Conservation (phyloP, 2,113 vertebrate species). For the Scopus umbretta region DNA sequence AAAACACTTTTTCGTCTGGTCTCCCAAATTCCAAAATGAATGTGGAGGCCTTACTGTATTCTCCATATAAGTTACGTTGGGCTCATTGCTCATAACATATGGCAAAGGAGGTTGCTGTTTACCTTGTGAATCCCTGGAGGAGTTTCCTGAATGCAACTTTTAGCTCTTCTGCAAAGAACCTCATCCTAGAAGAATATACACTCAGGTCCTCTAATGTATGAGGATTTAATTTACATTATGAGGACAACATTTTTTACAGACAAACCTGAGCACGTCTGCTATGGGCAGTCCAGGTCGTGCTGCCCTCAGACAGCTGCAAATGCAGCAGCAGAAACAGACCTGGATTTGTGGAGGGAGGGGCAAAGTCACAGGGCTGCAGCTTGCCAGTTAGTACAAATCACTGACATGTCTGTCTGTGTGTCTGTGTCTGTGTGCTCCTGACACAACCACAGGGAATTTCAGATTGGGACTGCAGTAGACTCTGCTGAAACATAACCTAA, state of each 20-base stretch:
- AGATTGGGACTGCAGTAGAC: neutral
- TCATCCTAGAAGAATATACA: neutral
- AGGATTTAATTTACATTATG: neutral
- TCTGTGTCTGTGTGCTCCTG: neutral
- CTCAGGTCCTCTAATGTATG: neutral
- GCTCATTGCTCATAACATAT: neutral
- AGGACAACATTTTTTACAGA: neutral
- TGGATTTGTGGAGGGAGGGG: neutral
- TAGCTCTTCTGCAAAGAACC: neutral
- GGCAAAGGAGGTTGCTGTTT: neutral
- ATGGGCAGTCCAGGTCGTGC: neutral
- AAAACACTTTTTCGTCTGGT: neutral
- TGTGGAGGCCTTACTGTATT: neutral
- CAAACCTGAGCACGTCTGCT: neutral
- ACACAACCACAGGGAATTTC: neutral
- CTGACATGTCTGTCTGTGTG: neutral
- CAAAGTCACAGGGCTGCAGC: neutral
- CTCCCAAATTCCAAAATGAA: neutral
- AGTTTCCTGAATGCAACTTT: neutral
- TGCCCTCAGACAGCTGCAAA: neutral
- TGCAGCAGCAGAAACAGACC: neutral
- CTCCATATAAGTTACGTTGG: neutral
- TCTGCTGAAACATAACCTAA: neutral
- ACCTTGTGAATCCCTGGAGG: neutral
- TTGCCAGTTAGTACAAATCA: neutral